Percentiles rank a stretch among this genome's conserved stretches.
Evolutionary conservation across 2,113 vertebrate genomes (phyloP).

Genomic region (Colius striatus): DNA sequence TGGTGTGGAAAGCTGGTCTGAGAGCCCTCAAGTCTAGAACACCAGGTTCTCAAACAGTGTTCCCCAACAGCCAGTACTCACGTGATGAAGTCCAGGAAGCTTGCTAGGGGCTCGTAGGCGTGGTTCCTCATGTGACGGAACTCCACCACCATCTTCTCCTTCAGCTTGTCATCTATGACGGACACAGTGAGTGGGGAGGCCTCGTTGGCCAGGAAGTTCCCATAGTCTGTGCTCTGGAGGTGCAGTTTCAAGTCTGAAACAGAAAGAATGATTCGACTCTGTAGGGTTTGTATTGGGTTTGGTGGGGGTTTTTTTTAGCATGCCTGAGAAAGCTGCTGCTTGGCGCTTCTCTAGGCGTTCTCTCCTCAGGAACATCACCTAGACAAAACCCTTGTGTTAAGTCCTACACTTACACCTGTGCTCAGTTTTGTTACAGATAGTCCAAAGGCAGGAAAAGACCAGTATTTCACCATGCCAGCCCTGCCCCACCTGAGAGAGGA

Average conservation of each 20-base stretch:
- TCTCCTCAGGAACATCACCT: neutral
- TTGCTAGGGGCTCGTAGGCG: slow-evolving; percentile 93
- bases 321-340: neutral
- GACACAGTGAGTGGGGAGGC: slow-evolving; percentile 95
- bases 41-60: neutral
- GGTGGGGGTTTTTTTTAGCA: neutral
- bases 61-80: slow-evolving; percentile 60
- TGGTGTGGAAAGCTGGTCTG: neutral
- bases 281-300: neutral
- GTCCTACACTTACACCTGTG: neutral
- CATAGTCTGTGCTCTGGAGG: slow-evolving; percentile 97
- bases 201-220: slow-evolving; percentile 95
- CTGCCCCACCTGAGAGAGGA: neutral
- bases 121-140: slow-evolving; percentile 99
- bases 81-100: slow-evolving; percentile 98
- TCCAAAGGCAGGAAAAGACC: neutral
- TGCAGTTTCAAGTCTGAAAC: slow-evolving; percentile 93
- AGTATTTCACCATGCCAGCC: neutral
- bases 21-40: neutral
- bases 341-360: neutral
- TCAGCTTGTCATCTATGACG: slow-evolving; percentile 96
- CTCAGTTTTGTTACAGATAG: neutral
- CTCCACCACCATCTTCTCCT: slow-evolving; percentile 99
- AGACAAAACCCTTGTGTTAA: neutral
- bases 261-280: neutral